A percentile compares a stretch with the other conserved stretches of the same genome.
These are phyloP conservation scores for Spheniscus humboldti DNA, from an alignment of 2,797 vertebrate genomes.

Conservation along the genomic window DNA sequence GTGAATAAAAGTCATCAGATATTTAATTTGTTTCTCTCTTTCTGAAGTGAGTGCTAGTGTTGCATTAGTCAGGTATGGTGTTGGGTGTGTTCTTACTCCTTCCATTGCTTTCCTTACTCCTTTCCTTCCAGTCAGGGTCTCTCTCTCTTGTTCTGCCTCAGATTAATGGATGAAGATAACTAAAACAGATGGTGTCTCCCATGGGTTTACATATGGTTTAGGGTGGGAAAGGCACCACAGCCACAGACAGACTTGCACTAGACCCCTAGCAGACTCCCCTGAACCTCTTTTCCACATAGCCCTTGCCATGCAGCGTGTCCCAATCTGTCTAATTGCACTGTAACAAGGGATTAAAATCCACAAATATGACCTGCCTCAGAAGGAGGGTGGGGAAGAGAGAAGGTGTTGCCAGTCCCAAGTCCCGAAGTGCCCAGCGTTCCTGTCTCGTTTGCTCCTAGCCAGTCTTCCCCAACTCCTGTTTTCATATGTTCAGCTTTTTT, in stretches of 20 bases:
- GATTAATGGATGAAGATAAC: background rate
- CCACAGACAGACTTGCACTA: background rate
- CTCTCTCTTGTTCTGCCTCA: background rate
- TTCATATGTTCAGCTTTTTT: background rate
- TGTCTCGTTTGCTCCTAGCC: background rate
- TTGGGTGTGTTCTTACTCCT: background rate
- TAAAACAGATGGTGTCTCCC: background rate
- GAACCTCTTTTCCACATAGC: background rate
- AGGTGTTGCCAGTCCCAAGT: background rate
- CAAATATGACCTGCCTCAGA: background rate
- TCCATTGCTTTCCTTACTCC: background rate
- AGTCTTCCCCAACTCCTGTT: background rate
- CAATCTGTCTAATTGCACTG: background rate
- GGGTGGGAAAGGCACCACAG: background rate
- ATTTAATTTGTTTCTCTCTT: background rate
- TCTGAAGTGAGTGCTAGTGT: background rate
- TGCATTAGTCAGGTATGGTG: background rate
- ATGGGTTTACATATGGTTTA: background rate
- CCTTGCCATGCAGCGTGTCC: rapidly evolving
- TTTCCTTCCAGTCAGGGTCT: background rate
- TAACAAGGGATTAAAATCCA: background rate
- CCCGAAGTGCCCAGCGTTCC: background rate
- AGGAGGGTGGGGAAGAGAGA: background rate
- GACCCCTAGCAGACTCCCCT: background rate
- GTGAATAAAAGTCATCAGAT: background rate